Conservation (phyloP, 2,888 invertebrate genomes). For the Pyrocoelia pectoralis region DNA sequence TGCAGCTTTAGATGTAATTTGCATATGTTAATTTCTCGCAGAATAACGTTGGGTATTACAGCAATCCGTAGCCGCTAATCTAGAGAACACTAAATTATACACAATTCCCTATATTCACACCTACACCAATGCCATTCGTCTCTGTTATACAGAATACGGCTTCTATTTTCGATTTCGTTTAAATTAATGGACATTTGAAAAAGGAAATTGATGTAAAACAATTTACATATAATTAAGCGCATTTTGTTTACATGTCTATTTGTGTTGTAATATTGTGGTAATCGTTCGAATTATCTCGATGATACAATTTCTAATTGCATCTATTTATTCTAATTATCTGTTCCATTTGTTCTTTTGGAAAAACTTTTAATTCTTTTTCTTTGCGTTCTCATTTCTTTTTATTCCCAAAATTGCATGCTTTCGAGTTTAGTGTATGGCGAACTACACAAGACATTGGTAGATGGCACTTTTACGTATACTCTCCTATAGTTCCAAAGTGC, state of each 20-base stretch:
- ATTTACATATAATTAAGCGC: constrained; percentile 45
- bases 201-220: constrained; percentile 29
- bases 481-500: too few relatives aligned
- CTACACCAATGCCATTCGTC: constrained; percentile 29
- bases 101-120: constrained; percentile 40
- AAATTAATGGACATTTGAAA: constrained; percentile 20
- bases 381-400: too few relatives aligned
- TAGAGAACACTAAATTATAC: constrained; percentile 46
- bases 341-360: too few relatives aligned
- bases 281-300: constrained; percentile 32
- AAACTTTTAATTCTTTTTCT: background rate
- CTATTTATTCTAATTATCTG: background rate
- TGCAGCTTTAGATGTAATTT: constrained; percentile 53
- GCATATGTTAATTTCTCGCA: constrained; percentile 55
- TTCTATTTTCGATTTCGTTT: constrained; percentile 15
- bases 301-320: background rate
- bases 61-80: constrained; percentile 51
- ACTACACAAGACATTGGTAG: too few relatives aligned
- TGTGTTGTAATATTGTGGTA: constrained; percentile 41
- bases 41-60: constrained; percentile 51
- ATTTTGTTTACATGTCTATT: constrained; percentile 43
- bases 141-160: constrained; percentile 16
- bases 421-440: too few relatives aligned
- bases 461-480: too few relatives aligned
- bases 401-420: too few relatives aligned